Evolutionary conservation across 2,888 invertebrate species (phyloP).

Genomic region (Diaphora mendica): DNA sequence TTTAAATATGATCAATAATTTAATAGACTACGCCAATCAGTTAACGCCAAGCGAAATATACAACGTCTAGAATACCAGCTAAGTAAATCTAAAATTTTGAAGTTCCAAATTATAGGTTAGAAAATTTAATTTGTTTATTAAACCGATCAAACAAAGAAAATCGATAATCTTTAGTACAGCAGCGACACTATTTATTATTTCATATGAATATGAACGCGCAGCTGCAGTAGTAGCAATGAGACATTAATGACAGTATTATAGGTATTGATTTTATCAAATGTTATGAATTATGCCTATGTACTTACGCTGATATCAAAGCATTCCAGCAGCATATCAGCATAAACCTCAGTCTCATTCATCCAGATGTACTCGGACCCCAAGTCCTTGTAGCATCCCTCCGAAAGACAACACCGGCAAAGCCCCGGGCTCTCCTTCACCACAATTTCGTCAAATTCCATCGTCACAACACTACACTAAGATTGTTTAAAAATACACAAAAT

Average conservation of each 20-base stretch:
- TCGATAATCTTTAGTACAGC: background rate
- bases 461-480: conserved; percentile 51
- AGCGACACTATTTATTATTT: background rate
- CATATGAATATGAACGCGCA: background rate
- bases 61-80: background rate
- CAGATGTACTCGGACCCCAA: conserved; percentile 76
- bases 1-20: background rate
- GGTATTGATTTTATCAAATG: background rate
- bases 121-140: background rate
- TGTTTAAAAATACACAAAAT: conserved; percentile 4
- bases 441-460: conserved; percentile 79
- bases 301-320: conserved; percentile 83
- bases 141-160: background rate
- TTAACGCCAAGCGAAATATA: background rate
- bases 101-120: background rate
- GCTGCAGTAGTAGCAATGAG: background rate
- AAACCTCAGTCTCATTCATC: conserved; percentile 82
- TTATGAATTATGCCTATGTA: conserved; percentile 25
- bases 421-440: conserved; percentile 81
- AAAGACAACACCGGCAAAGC: conserved; percentile 82
- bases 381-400: conserved; percentile 83
- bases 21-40: background rate
- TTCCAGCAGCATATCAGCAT: conserved; percentile 81
- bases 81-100: background rate
- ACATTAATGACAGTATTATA: background rate